Evolutionary conservation across 64 coral and sea anemone genomes (phyloP).

Genomic region (Dendronephthya gigantea): DNA sequence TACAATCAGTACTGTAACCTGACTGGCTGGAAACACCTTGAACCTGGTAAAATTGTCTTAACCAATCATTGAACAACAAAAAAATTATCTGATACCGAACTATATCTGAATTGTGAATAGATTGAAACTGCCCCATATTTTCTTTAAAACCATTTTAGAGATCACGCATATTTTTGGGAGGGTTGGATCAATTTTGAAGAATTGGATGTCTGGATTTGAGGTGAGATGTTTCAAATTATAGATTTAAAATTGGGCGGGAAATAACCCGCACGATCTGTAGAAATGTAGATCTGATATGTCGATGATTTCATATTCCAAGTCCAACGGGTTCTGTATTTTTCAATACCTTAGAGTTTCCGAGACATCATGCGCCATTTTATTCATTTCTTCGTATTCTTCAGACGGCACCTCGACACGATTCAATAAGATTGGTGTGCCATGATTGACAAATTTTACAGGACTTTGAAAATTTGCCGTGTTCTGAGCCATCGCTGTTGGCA

Average conservation of each 20-base stretch:
- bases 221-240: too few relatives aligned
- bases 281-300: neutral
- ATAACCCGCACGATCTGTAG: neutral
- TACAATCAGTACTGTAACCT: neutral
- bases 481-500: neutral
- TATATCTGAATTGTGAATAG: too few relatives aligned
- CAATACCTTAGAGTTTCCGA: conserved; percentile 65
- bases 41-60: too few relatives aligned
- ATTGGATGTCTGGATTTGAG: too few relatives aligned
- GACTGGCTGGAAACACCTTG: too few relatives aligned
- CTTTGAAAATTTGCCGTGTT: neutral
- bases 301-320: too few relatives aligned
- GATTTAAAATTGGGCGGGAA: neutral
- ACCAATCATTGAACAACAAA: too few relatives aligned
- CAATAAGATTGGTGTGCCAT: neutral
- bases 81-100: too few relatives aligned
- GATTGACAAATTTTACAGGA: neutral
- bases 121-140: too few relatives aligned
- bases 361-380: conserved; percentile 93
- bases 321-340: neutral
- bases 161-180: too few relatives aligned
- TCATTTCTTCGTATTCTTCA: conserved; percentile 88
- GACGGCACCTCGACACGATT: conserved; percentile 70
- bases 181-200: too few relatives aligned
- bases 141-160: too few relatives aligned